Conservation (phyloP, 2,888 invertebrate species). For the Drosophila kanekoi region DNA sequence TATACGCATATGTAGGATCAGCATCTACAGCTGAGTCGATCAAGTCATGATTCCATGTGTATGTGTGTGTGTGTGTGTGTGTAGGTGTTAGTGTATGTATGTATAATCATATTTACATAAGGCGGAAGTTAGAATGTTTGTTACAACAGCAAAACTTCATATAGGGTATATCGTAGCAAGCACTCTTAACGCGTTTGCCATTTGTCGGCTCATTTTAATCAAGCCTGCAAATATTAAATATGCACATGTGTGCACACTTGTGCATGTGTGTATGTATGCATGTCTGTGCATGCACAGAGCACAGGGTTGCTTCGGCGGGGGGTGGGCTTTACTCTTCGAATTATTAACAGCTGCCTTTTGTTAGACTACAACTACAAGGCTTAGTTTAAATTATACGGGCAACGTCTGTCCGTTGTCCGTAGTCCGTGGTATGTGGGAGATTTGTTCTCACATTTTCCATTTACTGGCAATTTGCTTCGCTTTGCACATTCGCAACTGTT, state of each 20-base stretch:
- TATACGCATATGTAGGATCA: too few relatives aligned
- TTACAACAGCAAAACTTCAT: not conserved
- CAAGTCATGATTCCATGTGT: too few relatives aligned
- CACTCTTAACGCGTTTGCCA: not conserved
- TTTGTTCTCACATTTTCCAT: conserved; percentile 14
- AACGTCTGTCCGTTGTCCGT: not conserved
- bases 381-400: conserved; percentile 3
- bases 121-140: too few relatives aligned
- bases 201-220: conserved; percentile 17
- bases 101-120: too few relatives aligned
- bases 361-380: conserved; percentile 20
- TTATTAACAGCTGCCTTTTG: conserved; percentile 50
- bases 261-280: not conserved
- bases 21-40: too few relatives aligned
- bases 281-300: not conserved
- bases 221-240: conserved; percentile 10
- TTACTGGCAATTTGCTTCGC: conserved; percentile 16
- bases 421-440: conserved; percentile 10
- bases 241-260: not conserved
- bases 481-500: conserved; percentile 18
- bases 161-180: not conserved
- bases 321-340: conserved; percentile 22
- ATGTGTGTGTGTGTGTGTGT: too few relatives aligned
- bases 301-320: conserved; percentile 3
- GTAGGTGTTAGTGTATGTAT: too few relatives aligned